Conservation (phyloP, 2,113 vertebrate species). For the Mesitornis unicolor region DNA sequence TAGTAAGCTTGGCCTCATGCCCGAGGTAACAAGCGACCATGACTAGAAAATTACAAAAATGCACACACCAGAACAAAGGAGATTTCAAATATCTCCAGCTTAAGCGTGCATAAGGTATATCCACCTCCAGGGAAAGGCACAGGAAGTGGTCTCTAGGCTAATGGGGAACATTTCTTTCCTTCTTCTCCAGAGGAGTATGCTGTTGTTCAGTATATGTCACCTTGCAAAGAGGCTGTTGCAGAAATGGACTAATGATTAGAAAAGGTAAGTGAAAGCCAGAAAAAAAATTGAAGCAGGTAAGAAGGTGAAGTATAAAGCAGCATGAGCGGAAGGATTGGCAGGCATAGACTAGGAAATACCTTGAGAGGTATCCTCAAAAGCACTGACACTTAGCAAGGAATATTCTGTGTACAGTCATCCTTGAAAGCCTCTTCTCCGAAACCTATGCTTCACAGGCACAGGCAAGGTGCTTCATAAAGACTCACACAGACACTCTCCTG, state of each 20-base stretch:
- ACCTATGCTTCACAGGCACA: neutral
- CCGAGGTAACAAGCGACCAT: neutral
- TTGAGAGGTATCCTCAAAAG: neutral
- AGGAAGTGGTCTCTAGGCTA: neutral
- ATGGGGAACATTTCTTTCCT: neutral
- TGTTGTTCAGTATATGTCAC: slow-evolving; percentile 54
- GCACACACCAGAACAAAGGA: neutral
- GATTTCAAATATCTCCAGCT: neutral
- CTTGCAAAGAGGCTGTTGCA: slow-evolving; percentile 25
- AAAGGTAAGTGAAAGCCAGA: neutral
- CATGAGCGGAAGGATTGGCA: neutral
- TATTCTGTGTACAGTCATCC: neutral
- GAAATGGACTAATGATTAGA: neutral
- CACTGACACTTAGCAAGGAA: accelerated
- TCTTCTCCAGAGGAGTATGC: slow-evolving; percentile 67
- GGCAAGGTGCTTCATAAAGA: neutral
- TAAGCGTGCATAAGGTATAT: accelerated
- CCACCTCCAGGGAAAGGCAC: neutral
- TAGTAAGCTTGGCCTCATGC: neutral
- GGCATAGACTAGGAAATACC: neutral
- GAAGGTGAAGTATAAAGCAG: neutral
- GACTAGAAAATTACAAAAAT: neutral
- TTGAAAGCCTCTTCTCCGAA: neutral
- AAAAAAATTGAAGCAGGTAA: neutral
- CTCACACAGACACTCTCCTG: neutral